Conservation (phyloP, 2,113 vertebrate species). For the Nothoprocta perdicaria region DNA sequence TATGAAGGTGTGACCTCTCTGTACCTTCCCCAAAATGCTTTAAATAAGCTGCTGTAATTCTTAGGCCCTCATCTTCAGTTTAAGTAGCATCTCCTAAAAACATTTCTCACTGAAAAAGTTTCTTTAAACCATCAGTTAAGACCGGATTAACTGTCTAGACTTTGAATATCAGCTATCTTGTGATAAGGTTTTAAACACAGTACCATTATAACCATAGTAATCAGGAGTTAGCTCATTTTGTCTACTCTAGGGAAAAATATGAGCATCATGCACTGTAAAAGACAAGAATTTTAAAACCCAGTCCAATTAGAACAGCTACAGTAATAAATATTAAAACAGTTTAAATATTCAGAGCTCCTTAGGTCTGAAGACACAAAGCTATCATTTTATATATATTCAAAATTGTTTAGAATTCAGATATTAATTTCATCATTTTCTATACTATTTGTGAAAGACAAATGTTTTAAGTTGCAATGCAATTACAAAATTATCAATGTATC, state of each 20-base stretch:
- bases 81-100: neutral
- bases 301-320: neutral
- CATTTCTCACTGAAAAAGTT: neutral
- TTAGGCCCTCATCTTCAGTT: neutral
- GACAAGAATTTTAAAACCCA: neutral
- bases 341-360: neutral
- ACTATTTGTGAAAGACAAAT: neutral
- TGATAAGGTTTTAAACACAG: neutral
- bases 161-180: neutral
- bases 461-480: neutral
- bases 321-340: neutral
- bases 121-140: neutral
- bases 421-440: neutral
- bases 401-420: neutral
- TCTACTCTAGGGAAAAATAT: neutral
- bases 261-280: neutral
- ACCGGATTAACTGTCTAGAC: constrained; percentile 24
- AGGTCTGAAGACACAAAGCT: neutral
- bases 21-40: neutral
- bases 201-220: neutral
- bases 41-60: neutral
- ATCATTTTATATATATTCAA: neutral
- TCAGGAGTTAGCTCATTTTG: neutral
- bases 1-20: neutral
- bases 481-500: neutral